These are phyloP conservation scores for Bufo bufo DNA, from an alignment of 2,113 vertebrate species.

Conservation along the genomic window DNA sequence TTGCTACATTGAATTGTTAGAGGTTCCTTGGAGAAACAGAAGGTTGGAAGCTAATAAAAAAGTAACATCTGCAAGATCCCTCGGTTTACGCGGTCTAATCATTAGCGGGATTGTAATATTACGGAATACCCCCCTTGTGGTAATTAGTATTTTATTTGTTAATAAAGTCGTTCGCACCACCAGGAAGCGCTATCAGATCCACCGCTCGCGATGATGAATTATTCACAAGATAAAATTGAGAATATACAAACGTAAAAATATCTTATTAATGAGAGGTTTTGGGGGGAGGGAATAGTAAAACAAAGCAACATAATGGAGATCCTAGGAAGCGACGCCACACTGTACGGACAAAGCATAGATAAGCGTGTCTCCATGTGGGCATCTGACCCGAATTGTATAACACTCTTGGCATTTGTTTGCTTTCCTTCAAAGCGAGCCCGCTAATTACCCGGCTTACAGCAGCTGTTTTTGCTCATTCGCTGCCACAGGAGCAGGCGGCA, in stretches of 20 bases:
- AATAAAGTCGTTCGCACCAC: conserved; percentile 8
- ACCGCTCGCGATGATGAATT: conserved; percentile 38
- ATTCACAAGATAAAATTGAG: conserved; percentile 38
- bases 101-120: conserved; percentile 18
- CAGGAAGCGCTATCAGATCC: conserved; percentile 11
- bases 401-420: background rate
- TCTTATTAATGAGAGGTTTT: conserved; percentile 15
- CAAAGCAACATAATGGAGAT: background rate
- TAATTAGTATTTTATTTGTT: conserved; percentile 46
- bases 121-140: background rate
- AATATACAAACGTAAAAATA: background rate
- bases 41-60: background rate
- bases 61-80: background rate
- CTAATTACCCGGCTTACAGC: conserved; percentile 48
- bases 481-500: background rate
- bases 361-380: background rate
- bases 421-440: background rate
- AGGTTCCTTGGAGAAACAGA: conserved; percentile 2
- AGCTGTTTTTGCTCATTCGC: conserved; percentile 19
- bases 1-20: background rate
- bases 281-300: background rate
- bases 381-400: conserved; percentile 33
- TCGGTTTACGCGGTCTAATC: background rate
- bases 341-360: background rate
- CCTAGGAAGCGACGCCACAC: no score